Evolutionary conservation across 2,888 invertebrate species (phyloP).

Genomic region (Tinea pellionella): DNA sequence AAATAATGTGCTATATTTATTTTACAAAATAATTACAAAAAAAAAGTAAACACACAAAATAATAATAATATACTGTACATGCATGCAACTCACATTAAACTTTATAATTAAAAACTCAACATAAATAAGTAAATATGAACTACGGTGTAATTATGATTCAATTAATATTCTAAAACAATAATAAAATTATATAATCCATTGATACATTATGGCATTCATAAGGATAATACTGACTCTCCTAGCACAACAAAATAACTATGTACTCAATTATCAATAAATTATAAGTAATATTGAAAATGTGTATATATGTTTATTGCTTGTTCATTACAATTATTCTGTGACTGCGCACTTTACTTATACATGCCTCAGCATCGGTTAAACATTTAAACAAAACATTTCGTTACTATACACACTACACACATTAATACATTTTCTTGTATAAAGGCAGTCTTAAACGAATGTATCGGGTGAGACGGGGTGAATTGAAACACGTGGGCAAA

Average conservation of each 20-base stretch:
- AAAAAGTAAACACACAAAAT: slow-evolving; percentile 61
- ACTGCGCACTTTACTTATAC: background rate
- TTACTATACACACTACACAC: background rate
- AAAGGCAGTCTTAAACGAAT: slow-evolving; percentile 4
- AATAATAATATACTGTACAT: slow-evolving; percentile 58
- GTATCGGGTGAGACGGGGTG: background rate
- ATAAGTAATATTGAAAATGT: background rate
- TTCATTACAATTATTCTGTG: background rate
- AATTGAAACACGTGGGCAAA: background rate
- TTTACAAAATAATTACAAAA: slow-evolving; percentile 69
- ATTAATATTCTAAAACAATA: slow-evolving; percentile 32
- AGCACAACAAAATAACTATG: slow-evolving; percentile 49
- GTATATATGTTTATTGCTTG: background rate
- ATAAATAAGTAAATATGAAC: slow-evolving; percentile 32
- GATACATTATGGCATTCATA: slow-evolving; percentile 61
- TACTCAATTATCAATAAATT: background rate
- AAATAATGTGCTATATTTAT: slow-evolving; percentile 70
- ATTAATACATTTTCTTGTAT: background rate
- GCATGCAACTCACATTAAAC: slow-evolving; percentile 51
- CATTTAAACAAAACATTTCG: background rate
- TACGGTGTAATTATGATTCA: slow-evolving; percentile 1
- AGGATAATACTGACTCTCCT: slow-evolving; percentile 64
- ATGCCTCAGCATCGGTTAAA: background rate
- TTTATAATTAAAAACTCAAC: slow-evolving; percentile 38
- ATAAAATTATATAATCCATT: slow-evolving; percentile 47